A percentile compares a stretch with the other conserved stretches of the same genome.
Evolutionary conservation across 2,888 invertebrate genomes (phyloP).

Genomic region (Drosophila demipolita): DNA sequence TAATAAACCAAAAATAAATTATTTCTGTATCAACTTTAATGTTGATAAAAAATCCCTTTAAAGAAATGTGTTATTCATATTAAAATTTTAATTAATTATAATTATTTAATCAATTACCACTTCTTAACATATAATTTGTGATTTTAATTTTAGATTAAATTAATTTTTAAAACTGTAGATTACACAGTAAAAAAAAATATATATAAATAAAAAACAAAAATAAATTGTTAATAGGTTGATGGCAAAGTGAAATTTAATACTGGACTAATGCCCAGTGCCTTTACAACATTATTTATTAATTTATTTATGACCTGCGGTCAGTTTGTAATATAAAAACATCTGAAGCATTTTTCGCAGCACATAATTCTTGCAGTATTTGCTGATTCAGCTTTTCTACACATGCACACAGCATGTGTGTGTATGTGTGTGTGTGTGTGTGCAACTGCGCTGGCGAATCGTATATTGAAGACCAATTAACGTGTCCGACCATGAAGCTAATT

Average conservation of each 20-base stretch:
- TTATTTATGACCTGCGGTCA: conserved; percentile 5
- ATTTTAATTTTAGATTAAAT: neutral
- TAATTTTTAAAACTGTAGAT: neutral
- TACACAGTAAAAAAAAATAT: neutral
- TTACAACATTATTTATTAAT: neutral
- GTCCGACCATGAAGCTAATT: conserved; percentile 60
- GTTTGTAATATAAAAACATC: conserved; percentile 15
- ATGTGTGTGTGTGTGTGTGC: neutral
- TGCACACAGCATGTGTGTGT: neutral
- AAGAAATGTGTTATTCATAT: neutral
- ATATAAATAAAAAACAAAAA: neutral
- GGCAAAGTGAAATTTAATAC: neutral
- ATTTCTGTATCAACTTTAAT: too few species aligned
- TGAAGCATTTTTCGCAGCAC: conserved; percentile 6
- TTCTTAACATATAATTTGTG: neutral
- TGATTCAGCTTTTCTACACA: conserved; percentile 4
- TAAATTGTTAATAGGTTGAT: neutral
- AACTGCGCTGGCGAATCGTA: conserved; percentile 6
- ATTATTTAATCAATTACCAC: neutral
- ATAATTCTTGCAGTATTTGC: conserved; percentile 13
- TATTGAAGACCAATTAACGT: conserved; percentile 69
- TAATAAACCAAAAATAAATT: neutral
- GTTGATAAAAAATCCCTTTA: too few species aligned
- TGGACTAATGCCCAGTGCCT: neutral
- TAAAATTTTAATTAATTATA: neutral